phyloP scores from a whole-genome alignment of 2,113 vertebrate species.

The Tyrannus savana region DNA sequence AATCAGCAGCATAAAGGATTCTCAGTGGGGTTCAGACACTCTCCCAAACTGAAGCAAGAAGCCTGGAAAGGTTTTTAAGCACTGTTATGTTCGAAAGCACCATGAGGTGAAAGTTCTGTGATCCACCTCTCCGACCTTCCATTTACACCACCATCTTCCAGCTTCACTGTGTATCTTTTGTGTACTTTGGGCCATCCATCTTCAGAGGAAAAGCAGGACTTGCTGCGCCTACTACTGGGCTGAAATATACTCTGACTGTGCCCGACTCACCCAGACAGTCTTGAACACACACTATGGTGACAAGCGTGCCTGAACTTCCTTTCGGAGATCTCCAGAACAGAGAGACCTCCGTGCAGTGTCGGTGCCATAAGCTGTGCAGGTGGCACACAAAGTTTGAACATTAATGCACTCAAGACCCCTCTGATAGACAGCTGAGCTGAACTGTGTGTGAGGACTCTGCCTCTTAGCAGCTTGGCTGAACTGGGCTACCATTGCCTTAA shows the following conservation, averaged over 20 bases:
- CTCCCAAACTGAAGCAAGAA: not conserved
- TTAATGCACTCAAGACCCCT: not conserved
- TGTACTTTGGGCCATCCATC: not conserved
- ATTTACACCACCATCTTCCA: not conserved
- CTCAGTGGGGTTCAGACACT: not conserved
- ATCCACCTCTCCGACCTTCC: not conserved
- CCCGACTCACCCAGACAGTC: not conserved
- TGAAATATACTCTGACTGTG: not conserved
- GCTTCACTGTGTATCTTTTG: not conserved
- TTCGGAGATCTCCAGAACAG: not conserved
- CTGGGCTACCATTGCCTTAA: not conserved
- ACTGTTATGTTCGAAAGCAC: not conserved
- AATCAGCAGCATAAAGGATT: not conserved
- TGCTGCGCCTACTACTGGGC: not conserved
- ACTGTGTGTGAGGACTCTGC: not conserved
- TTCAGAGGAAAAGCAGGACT: not conserved
- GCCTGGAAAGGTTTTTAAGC: not conserved
- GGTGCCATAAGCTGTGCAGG: not conserved
- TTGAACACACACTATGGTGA: not conserved
- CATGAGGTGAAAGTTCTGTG: not conserved
- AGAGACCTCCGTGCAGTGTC: not conserved
- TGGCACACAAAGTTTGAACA: not conserved
- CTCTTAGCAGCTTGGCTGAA: not conserved
- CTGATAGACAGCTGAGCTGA: not conserved
- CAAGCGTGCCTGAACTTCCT: not conserved